These are phyloP conservation scores for Bubo blakistoni DNA, from an alignment of 2,113 vertebrate genomes.

Conservation along the genomic window DNA sequence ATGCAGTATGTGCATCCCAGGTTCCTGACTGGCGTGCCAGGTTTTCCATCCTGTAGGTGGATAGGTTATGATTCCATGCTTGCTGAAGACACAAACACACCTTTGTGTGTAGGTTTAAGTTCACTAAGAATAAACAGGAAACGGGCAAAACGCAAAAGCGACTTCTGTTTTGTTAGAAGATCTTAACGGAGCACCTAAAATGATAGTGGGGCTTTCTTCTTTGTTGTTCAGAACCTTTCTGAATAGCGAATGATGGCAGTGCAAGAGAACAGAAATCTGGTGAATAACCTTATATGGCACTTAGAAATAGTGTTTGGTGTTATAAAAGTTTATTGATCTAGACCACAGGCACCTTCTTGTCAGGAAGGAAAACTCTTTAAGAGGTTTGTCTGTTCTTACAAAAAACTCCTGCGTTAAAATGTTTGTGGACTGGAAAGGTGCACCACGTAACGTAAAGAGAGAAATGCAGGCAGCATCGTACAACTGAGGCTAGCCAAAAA, in stretches of 20 bases:
- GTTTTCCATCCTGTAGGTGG: neutral
- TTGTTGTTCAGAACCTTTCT: neutral
- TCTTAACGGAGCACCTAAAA: neutral
- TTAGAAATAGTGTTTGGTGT: neutral
- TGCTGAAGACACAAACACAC: neutral
- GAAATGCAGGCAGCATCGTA: neutral
- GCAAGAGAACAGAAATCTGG: neutral
- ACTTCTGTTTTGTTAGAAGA: neutral
- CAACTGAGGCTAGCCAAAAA: neutral
- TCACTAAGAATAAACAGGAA: conserved; percentile 26
- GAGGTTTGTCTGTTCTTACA: neutral
- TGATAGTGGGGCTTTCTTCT: neutral
- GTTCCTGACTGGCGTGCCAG: neutral
- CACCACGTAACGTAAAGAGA: accelerated
- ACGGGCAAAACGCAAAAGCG: neutral
- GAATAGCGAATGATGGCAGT: neutral
- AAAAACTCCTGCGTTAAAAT: neutral
- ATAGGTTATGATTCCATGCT: neutral
- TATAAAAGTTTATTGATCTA: neutral
- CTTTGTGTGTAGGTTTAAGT: neutral
- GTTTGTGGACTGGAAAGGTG: neutral
- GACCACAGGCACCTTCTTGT: neutral
- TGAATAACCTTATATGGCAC: neutral
- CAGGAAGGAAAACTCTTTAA: neutral
- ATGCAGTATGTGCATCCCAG: neutral